Conservation (phyloP, 2,888 invertebrate species). For the Calameuta pallipes region DNA sequence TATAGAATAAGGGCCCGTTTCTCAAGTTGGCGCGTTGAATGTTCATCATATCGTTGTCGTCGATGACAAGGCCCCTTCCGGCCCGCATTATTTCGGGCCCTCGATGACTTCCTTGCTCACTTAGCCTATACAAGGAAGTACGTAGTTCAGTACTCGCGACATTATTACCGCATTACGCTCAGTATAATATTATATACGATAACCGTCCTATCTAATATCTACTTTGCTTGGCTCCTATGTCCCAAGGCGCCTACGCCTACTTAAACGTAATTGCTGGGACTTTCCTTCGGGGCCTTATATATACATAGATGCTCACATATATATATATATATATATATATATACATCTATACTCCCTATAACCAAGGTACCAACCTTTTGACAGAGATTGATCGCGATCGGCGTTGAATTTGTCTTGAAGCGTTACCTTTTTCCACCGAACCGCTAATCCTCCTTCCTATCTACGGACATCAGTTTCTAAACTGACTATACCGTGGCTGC, state of each 20-base stretch:
- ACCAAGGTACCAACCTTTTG: not conserved
- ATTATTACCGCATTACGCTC: constrained; percentile 1
- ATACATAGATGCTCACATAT: no score
- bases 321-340: not conserved
- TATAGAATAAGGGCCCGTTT: not conserved
- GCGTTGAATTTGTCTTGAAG: constrained; percentile 5
- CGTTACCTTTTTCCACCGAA: not conserved
- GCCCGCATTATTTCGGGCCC: constrained; percentile 22
- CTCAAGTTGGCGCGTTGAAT: constrained; percentile 13
- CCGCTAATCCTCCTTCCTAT: not conserved
- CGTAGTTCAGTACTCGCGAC: not conserved
- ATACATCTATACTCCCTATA: not conserved
- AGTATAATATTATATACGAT: not conserved
- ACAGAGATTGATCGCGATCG: constrained; percentile 9
- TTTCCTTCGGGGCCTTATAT: not conserved
- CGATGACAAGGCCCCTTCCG: constrained; percentile 57
- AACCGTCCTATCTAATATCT: not conserved
- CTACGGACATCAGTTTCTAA: not conserved
- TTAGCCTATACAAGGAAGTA: not conserved
- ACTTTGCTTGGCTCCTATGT: not conserved
- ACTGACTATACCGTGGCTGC: not conserved
- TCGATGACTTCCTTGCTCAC: not conserved
- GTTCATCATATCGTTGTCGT: constrained; percentile 51
- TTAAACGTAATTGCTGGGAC: constrained; percentile 15
- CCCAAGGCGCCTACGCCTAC: constrained; percentile 21